Base-by-base conservation (phyloP, 2,888 invertebrate species). In the Seira sanloemensis region DNA sequence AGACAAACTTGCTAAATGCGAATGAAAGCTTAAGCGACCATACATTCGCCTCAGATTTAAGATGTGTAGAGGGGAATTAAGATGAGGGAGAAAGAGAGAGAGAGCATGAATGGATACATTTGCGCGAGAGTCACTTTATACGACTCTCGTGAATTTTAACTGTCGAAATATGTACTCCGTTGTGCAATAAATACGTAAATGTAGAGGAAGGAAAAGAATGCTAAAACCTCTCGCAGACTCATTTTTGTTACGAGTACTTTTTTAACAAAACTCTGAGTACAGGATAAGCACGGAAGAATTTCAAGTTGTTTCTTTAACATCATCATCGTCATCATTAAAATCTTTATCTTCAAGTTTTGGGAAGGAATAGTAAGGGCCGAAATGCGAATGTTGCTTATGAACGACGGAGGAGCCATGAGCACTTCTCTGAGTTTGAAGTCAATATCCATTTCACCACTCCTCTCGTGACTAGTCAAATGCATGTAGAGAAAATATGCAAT, bases 221-320 rank as follows among this genome's bases (percentile, higher is more conserved):
- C 58, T 58, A 58, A 58, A 58, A 37, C 12, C 37, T 58, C 18
- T 58, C 58, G 7, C 18, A 58, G 58, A 58, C n/a, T 37, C n/a
- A 12, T 12, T 18, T 58, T 58, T 58, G n/a, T n/a, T 4, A 37
- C 12, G 37, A 37, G 37, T 7, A 12, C 5, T 4, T 7, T 37
- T 37, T 12, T 7, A 37, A 37, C 12, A 12, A 7, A 37, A 37
- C 5, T 37, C n/a, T 37, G 37, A 58, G 58, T 58, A n/a, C 2
- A 58, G 58, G 9, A 9, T 58, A 12, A 58, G 18, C 58, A n/a
- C n/a, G 7, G 58, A 58, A n/a, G 58, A 58, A 58, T 58, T 58
- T 58, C 58, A 58, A 58, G 16, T 58, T n/a, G 58, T 58, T 58
- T 58, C 58, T 58, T 58, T 18, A 58, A 58, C 58, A 58, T 58